Evolutionary conservation across 2,113 vertebrate species (phyloP), one percentile per base, ranked within the genome.

Genomic region (Bungarus multicinctus): DNA sequence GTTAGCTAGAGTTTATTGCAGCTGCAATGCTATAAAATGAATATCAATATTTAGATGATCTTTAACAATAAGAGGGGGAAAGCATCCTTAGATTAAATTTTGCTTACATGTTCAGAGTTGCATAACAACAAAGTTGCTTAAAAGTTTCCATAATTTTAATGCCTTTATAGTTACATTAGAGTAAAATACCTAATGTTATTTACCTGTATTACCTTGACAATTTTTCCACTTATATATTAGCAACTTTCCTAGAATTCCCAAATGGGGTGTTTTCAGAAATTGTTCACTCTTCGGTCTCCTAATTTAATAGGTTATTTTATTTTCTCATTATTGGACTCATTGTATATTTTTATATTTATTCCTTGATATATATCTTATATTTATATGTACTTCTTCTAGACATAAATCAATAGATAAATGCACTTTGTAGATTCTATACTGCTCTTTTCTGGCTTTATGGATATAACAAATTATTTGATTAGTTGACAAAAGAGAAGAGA

Each of bases 241-340:
- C 3, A 93, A 95, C 95, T 98, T 98, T 88, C 98, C 98, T 89
- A 98, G 18, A 91, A 97, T 97, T 55, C 98, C 98, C 89, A 97
- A 91, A 95, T 94, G 34, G 93, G 92, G 94, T 98, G 97, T 92
- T 98, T 98, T 55, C 98, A 98, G 88, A 98, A 97, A 85, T 97
- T 94, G 90, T 98, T 98, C 3, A 98, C 98, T 0, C 95, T 95
- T 98, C 98, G 74, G 97, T 99, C 97, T 98, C 98, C 98, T 99
- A 93, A 14, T 96, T 90, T 88, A 91, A 89, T 22, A 0, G 34
- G 34, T 43, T 22, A 43, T 81, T 81, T 81, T 81, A 81, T 34
- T 81, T 81, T 34, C 3, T 34, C 34, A 39, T 43, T 69, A 69
- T 69, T 81, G 18, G 34, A 81, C 18, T 81, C 74, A 81, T 22